phyloP scores from a whole-genome alignment of 2,113 vertebrate genomes.

The Pholis gunnellus region DNA sequence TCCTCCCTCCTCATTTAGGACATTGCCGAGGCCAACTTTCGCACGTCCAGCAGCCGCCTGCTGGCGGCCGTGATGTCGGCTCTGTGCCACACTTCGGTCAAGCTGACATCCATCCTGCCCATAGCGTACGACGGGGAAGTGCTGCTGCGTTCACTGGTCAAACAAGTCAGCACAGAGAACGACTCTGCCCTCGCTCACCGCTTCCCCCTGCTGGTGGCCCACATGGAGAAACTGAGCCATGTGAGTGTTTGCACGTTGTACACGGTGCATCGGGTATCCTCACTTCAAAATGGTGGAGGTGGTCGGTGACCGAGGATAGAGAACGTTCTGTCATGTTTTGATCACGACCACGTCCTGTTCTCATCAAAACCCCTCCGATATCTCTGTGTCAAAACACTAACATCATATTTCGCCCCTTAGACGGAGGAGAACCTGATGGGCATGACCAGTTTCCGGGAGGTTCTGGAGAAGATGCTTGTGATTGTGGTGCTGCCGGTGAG shows the following conservation, averaged over 20 bases:
- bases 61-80: conserved; percentile 99
- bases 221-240: conserved; percentile 99
- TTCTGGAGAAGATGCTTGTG: conserved; percentile 98
- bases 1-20: conserved; percentile 83
- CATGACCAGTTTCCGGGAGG: conserved; percentile 97
- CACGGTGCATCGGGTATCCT: neutral
- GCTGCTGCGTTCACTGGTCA: conserved; percentile 92
- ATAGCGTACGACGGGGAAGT: conserved; percentile 98
- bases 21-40: conserved; percentile 98
- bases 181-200: conserved; percentile 96
- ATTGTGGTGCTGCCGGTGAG: conserved; percentile 97
- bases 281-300: neutral
- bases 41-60: conserved; percentile 95
- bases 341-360: neutral
- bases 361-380: neutral
- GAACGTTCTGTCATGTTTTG: neutral
- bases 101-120: conserved; percentile 96
- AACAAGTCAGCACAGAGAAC: conserved; percentile 98
- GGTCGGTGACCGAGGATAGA: neutral
- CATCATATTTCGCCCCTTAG: conserved; percentile 74
- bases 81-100: conserved; percentile 96
- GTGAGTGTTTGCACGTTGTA: conserved; percentile 76
- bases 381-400: neutral
- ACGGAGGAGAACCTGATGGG: conserved; percentile 97
- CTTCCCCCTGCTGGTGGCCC: conserved; percentile 95